These are phyloP conservation scores for Orestias chungarensis DNA, from an alignment of 2,797 vertebrate genomes.

Conservation along the genomic window DNA sequence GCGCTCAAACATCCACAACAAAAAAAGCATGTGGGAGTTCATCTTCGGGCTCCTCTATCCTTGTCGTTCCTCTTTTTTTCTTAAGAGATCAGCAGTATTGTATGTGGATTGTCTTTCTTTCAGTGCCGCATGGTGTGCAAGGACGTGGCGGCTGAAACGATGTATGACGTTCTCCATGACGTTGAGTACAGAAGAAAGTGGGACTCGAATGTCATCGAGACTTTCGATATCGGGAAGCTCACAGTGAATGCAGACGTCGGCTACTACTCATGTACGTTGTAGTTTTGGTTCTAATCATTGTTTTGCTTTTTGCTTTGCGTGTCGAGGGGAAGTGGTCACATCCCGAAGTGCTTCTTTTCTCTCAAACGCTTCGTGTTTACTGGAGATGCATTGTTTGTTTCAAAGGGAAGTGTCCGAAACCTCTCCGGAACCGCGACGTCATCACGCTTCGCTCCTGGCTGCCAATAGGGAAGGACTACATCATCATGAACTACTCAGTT, in stretches of 20 bases:
- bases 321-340: not conserved
- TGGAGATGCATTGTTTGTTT: constrained; percentile 9
- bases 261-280: constrained; percentile 88
- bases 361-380: not conserved
- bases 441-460: constrained; percentile 95
- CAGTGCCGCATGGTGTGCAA: constrained; percentile 92
- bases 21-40: not conserved
- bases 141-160: constrained; percentile 86
- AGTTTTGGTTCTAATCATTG: not conserved
- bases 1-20: not conserved
- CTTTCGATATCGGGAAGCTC: constrained; percentile 93
- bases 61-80: not conserved
- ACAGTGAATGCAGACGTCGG: constrained; percentile 95
- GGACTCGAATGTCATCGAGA: constrained; percentile 96
- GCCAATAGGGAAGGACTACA: constrained; percentile 91
- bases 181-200: constrained; percentile 92
- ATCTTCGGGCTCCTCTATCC: too few species aligned
- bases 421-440: constrained; percentile 92
- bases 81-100: not conserved
- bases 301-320: not conserved
- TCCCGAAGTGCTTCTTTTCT: not conserved
- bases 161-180: constrained; percentile 96
- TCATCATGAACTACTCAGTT: constrained; percentile 98
- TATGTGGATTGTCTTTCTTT: constrained; percentile 7
- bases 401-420: constrained; percentile 93